These are phyloP conservation scores for Mormoops blainvillei DNA, from an alignment of 2,113 vertebrate genomes.

Conservation along the genomic window DNA sequence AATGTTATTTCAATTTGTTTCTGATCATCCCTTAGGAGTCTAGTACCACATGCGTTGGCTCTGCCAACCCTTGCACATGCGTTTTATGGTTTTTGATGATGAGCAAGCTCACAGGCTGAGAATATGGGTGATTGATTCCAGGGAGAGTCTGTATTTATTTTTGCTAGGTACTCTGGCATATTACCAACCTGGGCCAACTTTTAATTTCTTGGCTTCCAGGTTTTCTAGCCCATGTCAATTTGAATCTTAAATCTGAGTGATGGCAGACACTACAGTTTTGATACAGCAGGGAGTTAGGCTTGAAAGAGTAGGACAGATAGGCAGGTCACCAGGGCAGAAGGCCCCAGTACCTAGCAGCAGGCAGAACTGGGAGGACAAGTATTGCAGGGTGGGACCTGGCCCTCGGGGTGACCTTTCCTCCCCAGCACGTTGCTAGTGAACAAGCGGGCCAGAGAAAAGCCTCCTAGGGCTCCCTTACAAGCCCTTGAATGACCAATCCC, in stretches of 20 bases:
- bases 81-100: background rate
- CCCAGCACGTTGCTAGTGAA: background rate
- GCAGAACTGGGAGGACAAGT: background rate
- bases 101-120: background rate
- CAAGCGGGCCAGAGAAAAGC: background rate
- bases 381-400: background rate
- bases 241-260: background rate
- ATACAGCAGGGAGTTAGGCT: background rate
- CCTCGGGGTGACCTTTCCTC: background rate
- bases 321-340: background rate
- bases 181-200: background rate
- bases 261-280: background rate
- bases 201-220: background rate
- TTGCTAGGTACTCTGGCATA: background rate
- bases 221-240: background rate
- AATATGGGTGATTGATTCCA: background rate
- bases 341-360: background rate
- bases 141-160: background rate
- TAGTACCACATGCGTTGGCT: background rate
- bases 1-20: background rate
- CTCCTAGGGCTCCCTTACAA: background rate
- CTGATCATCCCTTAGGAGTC: background rate
- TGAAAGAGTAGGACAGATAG: background rate
- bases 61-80: background rate
- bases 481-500: background rate